Evolutionary conservation across 2,797 vertebrate genomes (phyloP), one percentile per base, ranked within the genome.

Genomic region (Pseudomugil gertrudae): DNA sequence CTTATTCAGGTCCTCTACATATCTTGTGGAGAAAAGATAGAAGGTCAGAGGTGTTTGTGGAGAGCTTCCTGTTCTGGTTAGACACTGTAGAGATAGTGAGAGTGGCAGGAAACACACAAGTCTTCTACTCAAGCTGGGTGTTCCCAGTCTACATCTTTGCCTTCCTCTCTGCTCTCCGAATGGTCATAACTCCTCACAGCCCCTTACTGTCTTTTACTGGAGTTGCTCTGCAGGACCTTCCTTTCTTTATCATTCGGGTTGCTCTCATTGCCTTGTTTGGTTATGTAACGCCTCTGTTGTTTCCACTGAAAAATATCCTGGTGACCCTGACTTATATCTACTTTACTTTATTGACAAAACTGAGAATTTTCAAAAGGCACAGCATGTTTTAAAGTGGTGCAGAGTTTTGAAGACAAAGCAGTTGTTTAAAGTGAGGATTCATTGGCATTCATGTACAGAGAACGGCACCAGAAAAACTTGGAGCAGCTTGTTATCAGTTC

Each of bases 51-150:
- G 54, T 91, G 45, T 87, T 95, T 63, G 78, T 92, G 55, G 79
- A 90, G 21, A 78, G 86, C 66, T 95, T 96, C 59, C 30, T 95
- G 55, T 89, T 92, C 74, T 96, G 95, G 95, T 73, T 94, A 0
- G 95, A 96, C 87, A 94, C 95, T 0, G 82, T 90, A 48, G 95
- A 96, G 78, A 88, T 96, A 91, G 47, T 96, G 36, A 89, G 95
- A n/a, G 87, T 93, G 30, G 90, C 88, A 0, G 92, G 92, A 26
- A 68, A 87, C 21, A 72, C 74, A 0, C 0, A 3, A 0, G 70
- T 96, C 68, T 95, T 90, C 81, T 90, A 66, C 69, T 93, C 95
- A 0, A 63, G 3, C 53, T 96, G 95, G 95, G 66, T 94, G 29
- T 94, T 94, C 57, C 93, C 94, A 0, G 62, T 95, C 38, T 95